These are phyloP conservation scores for Camponotus pennsylvanicus DNA, from an alignment of 1,140 invertebrate genomes.

Conservation along the genomic window DNA sequence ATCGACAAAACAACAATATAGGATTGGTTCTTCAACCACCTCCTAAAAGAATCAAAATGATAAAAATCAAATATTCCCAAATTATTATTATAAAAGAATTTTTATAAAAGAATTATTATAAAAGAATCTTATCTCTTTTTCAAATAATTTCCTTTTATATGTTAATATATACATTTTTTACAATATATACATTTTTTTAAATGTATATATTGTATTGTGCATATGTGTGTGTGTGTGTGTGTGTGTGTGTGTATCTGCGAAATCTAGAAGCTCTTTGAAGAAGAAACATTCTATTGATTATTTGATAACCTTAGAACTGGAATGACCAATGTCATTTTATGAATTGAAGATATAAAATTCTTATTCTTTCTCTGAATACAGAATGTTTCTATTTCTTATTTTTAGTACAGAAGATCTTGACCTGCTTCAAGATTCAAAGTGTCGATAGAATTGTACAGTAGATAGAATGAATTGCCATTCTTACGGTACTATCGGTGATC, in stretches of 20 bases:
- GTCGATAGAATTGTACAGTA: background rate
- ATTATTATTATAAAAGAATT: background rate
- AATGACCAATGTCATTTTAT: background rate
- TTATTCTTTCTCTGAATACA: background rate
- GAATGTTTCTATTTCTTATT: constrained; percentile 2
- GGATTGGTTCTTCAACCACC: constrained; percentile 74
- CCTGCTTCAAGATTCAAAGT: background rate
- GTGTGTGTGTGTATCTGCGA: background rate
- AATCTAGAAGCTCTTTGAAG: background rate
- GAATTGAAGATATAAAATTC: background rate
- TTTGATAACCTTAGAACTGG: constrained; percentile 19
- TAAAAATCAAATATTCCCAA: background rate
- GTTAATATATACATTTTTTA: background rate
- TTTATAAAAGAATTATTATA: too few relatives aligned
- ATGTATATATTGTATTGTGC: background rate
- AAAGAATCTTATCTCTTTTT: background rate
- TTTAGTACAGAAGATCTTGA: background rate
- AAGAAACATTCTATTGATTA: background rate
- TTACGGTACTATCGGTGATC: constrained; percentile 22
- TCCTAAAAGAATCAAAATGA: constrained; percentile 64
- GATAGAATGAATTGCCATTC: background rate
- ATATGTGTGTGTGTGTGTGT: background rate
- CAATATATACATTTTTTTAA: background rate
- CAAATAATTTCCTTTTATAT: background rate
- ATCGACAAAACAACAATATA: constrained; percentile 82